Base-by-base conservation (phyloP, 1,140 invertebrate genomes). In the Hycleus phaleratus region DNA sequence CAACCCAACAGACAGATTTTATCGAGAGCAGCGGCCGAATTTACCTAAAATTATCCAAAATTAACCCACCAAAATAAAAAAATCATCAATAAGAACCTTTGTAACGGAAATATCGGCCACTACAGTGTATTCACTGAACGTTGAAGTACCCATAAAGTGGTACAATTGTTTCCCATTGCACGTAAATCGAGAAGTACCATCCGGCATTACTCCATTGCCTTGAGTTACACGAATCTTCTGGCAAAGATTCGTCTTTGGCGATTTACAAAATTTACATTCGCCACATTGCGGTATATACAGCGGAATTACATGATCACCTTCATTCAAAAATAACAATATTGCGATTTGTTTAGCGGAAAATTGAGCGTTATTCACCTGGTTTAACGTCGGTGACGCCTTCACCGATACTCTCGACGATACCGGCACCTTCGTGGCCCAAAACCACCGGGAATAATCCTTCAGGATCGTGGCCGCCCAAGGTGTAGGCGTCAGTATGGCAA, bases 111-210 rank as follows among this genome's bases (percentile, higher is more conserved):
- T 95, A 77, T 96, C 96, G 65, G 92, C 85, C 59, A 98, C 93
- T 8, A 99, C 97, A 4, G 96, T 98, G 72, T 97, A 99, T 77
- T 99, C 91, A 63, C 90, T 88, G 72, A 99, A 99, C 1, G 95
- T 96, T 3, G 94, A 97, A 62, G 90, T 94, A 11, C 97, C 97
- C 97, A 99, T 99, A 67, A 97, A 99, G 75, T 99, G 96, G 70
- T 81, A 95, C 0, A 99, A 58, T 26, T 81, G 78, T 78, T 95
- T 78, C 8, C 94, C 96, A 55, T 95, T 94, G 76, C 94, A 97
- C 9, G 82, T 88, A 73, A 99, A 98, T 46, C 93, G 78, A 4
- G 81, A 81, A 3, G 94, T 97, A 11, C 95, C 95, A 82, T 99
- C 93, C 7, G 96, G 97, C 95, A 99, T 96, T 0, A 97, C 71